Evolutionary conservation across 2,888 invertebrate genomes (phyloP).

Genomic region (Spilosoma lubricipeda): DNA sequence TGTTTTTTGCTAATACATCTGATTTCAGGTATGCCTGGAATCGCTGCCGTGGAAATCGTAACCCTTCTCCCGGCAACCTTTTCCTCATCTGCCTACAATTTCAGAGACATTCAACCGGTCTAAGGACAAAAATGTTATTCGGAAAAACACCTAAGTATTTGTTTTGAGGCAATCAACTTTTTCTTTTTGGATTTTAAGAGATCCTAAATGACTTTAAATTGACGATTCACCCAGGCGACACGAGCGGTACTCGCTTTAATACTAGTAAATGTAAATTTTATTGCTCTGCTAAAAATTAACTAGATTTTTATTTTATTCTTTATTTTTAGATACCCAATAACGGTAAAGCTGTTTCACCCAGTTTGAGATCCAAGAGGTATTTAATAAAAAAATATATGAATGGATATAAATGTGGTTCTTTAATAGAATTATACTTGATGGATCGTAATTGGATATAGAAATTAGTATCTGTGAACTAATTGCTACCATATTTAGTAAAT

Average conservation of each 20-base stretch:
- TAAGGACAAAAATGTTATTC: background rate
- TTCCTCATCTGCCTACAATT: background rate
- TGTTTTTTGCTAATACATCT: no score
- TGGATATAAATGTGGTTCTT: background rate
- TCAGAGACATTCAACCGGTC: background rate
- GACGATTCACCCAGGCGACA: background rate
- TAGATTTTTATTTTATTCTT: background rate
- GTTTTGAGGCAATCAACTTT: background rate
- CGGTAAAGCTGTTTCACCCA: background rate
- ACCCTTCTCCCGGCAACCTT: background rate
- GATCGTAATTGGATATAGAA: background rate
- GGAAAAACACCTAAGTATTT: background rate
- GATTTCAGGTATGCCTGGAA: no score
- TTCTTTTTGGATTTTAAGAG: background rate
- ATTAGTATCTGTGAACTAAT: conserved; percentile 17
- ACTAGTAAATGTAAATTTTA: background rate
- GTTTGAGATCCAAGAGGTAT: background rate
- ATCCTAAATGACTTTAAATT: background rate
- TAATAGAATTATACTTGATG: background rate
- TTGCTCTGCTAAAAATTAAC: background rate
- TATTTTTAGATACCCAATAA: background rate
- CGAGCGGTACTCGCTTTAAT: background rate
- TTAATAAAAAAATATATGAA: conserved; percentile 11
- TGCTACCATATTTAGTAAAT: conserved; percentile 11
- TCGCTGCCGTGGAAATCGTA: background rate